Evolutionary conservation across 2,888 invertebrate genomes (phyloP).

Genomic region (Anagyrus pseudococci): DNA sequence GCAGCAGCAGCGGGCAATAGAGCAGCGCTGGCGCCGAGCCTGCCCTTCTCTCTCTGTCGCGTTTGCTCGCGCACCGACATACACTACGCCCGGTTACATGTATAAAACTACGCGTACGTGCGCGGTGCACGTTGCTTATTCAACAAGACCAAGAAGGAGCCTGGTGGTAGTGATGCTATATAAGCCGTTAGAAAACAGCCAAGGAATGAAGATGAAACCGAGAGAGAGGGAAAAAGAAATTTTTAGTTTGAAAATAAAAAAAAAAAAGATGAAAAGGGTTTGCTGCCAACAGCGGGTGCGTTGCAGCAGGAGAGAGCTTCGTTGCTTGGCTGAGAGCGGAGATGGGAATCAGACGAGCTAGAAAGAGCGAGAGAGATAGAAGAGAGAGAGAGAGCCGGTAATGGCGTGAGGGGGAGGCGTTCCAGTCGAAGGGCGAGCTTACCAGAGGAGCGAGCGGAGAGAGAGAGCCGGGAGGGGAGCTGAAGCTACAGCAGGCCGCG

Average conservation of each 20-base stretch:
- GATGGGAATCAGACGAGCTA: background rate
- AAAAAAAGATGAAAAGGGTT: background rate
- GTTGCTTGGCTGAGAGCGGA: no score
- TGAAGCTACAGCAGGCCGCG: slow-evolving; percentile 1
- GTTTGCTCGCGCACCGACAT: no score
- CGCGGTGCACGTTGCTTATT: no score
- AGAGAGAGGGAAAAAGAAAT: background rate
- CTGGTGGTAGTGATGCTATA: background rate
- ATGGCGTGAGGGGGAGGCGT: slow-evolving; percentile 7
- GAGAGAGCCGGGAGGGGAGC: slow-evolving; percentile 38
- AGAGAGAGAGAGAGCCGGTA: background rate
- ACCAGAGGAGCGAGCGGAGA: slow-evolving; percentile 12
- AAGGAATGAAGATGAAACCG: background rate
- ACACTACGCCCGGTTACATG: no score
- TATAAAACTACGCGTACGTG: no score
- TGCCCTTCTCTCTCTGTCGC: no score
- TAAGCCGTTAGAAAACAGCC: background rate
- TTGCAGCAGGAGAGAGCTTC: background rate
- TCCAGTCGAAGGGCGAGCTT: slow-evolving; percentile 38
- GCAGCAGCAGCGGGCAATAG: no score
- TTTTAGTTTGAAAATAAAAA: background rate
- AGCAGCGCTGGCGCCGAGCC: no score
- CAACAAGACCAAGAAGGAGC: no score
- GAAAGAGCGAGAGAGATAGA: background rate
- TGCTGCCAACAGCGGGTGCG: background rate